Evolutionary conservation across 2,888 invertebrate species (phyloP).

Genomic region (Hetaerina titia): DNA sequence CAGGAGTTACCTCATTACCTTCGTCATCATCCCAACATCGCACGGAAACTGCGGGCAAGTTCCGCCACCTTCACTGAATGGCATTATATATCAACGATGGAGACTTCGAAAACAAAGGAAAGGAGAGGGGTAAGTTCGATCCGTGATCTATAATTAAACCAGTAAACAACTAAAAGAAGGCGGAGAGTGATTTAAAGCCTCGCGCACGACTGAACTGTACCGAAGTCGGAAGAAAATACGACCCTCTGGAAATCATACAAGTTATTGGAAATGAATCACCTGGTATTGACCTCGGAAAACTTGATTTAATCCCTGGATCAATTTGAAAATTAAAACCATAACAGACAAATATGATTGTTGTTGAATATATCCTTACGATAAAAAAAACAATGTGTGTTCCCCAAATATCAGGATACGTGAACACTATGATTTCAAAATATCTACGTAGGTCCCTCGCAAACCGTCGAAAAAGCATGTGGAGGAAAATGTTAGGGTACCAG

Average conservation of each 20-base stretch:
- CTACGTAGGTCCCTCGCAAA: too few relatives aligned
- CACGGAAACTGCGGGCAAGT: neutral
- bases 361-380: too few relatives aligned
- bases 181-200: neutral
- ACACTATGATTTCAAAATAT: too few relatives aligned
- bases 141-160: neutral
- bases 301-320: neutral
- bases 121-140: neutral
- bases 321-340: neutral
- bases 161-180: neutral
- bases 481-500: too few relatives aligned
- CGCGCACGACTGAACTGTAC: neutral
- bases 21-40: neutral
- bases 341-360: too few relatives aligned
- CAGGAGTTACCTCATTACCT: slow-evolving; percentile 10
- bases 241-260: neutral
- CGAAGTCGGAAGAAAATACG: neutral
- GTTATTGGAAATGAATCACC: neutral
- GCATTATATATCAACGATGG: neutral
- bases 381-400: too few relatives aligned
- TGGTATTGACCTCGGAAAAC: neutral
- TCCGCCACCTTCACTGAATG: neutral
- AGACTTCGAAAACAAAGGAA: neutral
- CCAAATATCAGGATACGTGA: too few relatives aligned
- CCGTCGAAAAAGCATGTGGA: too few relatives aligned